Conservation (phyloP, 1,140 invertebrate genomes). For the Drosophila sp. region DNA sequence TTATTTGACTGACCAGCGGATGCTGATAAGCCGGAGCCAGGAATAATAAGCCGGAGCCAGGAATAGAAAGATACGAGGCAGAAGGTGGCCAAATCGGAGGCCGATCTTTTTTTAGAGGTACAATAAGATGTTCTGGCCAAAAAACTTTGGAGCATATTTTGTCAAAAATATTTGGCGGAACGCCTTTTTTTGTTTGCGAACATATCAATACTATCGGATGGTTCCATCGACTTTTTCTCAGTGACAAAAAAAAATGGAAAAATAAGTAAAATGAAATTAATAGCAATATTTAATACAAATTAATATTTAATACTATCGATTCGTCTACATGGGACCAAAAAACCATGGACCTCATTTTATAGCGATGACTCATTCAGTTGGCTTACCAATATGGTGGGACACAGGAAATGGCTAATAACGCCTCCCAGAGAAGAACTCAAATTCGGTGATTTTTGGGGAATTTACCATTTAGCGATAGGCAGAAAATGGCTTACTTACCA, state of each 20-base stretch:
- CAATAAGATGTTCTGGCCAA: too few relatives aligned
- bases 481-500: conserved; percentile 86
- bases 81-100: too few relatives aligned
- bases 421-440: conserved; percentile 92
- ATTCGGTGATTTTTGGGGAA: conserved; percentile 88
- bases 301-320: conserved; percentile 89
- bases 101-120: too few relatives aligned
- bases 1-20: too few relatives aligned
- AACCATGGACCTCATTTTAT: conserved; percentile 97
- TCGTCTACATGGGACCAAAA: conserved; percentile 97
- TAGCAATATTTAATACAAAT: background rate
- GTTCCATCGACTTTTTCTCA: background rate
- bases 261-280: background rate
- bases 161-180: too few relatives aligned
- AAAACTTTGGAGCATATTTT: too few relatives aligned
- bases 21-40: too few relatives aligned
- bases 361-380: conserved; percentile 97
- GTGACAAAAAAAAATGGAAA: background rate
- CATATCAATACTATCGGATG: background rate
- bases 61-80: too few relatives aligned
- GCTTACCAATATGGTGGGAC: conserved; percentile 97
- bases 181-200: too few relatives aligned
- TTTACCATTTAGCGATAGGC: conserved; percentile 86
- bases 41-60: too few relatives aligned
- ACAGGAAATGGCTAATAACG: conserved; percentile 96